These are phyloP conservation scores for Sweltsa coloradensis DNA, from an alignment of 1,140 invertebrate species.

Conservation along the genomic window DNA sequence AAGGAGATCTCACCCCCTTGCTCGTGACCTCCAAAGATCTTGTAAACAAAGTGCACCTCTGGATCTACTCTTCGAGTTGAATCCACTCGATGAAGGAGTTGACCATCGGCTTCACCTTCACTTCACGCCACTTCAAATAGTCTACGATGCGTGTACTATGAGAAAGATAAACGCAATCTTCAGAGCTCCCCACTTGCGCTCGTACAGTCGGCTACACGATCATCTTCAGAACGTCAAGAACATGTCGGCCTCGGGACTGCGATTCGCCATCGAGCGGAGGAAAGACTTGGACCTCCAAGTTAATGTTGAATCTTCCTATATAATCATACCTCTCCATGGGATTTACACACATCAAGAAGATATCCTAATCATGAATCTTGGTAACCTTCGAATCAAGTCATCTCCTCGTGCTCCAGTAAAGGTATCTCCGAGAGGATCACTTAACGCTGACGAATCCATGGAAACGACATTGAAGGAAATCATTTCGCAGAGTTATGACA, in stretches of 20 bases:
- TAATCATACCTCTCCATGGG: constrained; percentile 81
- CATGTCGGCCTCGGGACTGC: constrained; percentile 78
- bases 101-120: constrained; percentile 67
- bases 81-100: constrained; percentile 70
- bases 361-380: constrained; percentile 72
- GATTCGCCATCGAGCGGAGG: constrained; percentile 82
- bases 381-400: constrained; percentile 60
- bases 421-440: constrained; percentile 36
- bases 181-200: no score
- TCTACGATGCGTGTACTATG: constrained; percentile 84
- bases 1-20: no score
- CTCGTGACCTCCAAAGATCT: no score
- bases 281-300: constrained; percentile 76
- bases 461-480: constrained; percentile 58
- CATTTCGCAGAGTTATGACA: constrained; percentile 74
- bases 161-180: constrained; percentile 72
- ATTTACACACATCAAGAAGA: constrained; percentile 51
- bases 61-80: constrained; percentile 76
- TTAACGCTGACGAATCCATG: constrained; percentile 42
- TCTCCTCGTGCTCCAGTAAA: constrained; percentile 30
- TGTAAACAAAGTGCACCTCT: constrained; percentile 46
- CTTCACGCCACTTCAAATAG: constrained; percentile 66
- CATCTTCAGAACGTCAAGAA: constrained; percentile 76
- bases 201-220: constrained; percentile 75
- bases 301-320: constrained; percentile 72